A percentile compares a stretch with the other conserved stretches of the same genome.
phyloP scores from a whole-genome alignment of 2,113 vertebrate genomes.

The Diglossa brunneiventris region DNA sequence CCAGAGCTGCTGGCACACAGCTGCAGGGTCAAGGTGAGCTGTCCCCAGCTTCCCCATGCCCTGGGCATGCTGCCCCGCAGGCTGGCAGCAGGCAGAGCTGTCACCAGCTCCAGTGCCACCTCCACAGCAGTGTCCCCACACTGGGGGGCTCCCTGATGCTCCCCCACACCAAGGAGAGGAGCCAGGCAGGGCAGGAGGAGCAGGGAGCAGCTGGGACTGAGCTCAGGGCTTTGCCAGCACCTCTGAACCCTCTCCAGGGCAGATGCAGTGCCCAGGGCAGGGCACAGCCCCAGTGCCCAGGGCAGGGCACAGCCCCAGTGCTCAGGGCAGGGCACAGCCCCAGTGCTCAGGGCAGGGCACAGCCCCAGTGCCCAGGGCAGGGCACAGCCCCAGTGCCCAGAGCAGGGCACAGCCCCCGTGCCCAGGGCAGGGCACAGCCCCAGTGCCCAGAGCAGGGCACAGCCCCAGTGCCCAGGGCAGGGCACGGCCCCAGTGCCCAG shows the following conservation, averaged over 20 bases:
- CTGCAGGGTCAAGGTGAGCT: neutral
- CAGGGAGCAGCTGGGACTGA: neutral
- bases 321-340: neutral
- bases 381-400: too few relatives aligned
- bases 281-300: neutral
- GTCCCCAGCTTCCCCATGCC: neutral
- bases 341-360: neutral
- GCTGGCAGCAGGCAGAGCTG: neutral
- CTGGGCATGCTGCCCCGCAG: accelerated
- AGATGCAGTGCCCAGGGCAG: neutral
- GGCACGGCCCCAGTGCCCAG: neutral
- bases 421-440: neutral
- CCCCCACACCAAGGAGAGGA: neutral
- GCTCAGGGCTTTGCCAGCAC: neutral
- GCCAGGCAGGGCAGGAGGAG: accelerated
- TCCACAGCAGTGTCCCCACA: neutral
- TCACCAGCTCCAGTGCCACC: neutral
- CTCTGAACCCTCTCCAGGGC: neutral
- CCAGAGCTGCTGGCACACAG: neutral
- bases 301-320: neutral
- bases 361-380: too few relatives aligned
- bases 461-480: too few relatives aligned
- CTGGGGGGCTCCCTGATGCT: neutral
- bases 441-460: too few relatives aligned
- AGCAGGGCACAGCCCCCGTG: too few relatives aligned